Percentiles rank a stretch among this genome's conserved stretches.
These are phyloP conservation scores for Agrilus planipennis DNA, from an alignment of 1,140 invertebrate genomes.

Conservation along the genomic window DNA sequence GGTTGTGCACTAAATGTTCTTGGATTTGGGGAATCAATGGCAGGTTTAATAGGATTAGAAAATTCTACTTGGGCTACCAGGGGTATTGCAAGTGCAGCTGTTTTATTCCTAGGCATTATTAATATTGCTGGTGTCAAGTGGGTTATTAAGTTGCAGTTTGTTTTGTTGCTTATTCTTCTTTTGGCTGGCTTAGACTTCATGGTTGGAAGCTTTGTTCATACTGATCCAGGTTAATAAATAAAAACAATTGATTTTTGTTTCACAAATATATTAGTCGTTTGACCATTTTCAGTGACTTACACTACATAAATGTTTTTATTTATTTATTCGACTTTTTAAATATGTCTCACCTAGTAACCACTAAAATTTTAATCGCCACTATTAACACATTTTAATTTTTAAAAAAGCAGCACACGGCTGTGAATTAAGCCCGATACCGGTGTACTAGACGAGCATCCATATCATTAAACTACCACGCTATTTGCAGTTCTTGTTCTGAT, in stretches of 20 bases:
- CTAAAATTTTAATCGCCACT: no score
- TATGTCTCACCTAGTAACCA: no score
- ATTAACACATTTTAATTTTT: no score
- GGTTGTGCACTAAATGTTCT: conserved; percentile 87
- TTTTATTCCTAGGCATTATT: conserved; percentile 70
- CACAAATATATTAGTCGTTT: no score
- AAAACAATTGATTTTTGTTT: not conserved
- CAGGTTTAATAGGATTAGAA: conserved; percentile 61
- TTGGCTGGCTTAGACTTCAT: conserved; percentile 80
- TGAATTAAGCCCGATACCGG: no score
- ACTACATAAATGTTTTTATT: no score
- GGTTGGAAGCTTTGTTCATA: conserved; percentile 72
- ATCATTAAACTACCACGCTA: no score
- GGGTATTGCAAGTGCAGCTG: conserved; percentile 68
- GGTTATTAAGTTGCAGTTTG: conserved; percentile 85
- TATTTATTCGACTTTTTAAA: no score
- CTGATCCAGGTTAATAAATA: conserved; percentile 42
- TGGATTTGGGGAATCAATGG: conserved; percentile 93
- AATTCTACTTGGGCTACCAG: conserved; percentile 62
- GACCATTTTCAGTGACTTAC: no score
- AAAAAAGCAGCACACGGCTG: no score
- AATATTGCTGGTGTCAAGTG: conserved; percentile 88
- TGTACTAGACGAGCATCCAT: no score
- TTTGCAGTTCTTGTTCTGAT: no score
- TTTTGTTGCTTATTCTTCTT: conserved; percentile 69